These are phyloP conservation scores for roundworm (Caenorhabditis elegans) DNA, from an alignment of 1,140 invertebrate species.

Conservation along the genomic window DNA sequence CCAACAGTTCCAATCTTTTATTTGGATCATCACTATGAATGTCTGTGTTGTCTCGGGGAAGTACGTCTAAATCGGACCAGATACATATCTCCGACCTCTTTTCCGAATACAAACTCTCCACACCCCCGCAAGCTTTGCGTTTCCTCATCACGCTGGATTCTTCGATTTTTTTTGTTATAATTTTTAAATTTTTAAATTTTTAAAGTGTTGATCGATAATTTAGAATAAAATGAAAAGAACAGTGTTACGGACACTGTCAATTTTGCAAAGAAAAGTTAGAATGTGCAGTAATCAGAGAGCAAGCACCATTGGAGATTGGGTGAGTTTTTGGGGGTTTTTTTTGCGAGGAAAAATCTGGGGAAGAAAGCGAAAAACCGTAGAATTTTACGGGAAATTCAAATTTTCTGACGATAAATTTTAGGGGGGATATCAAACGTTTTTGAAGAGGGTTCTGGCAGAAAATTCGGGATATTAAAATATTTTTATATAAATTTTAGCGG, in stretches of 20 bases:
- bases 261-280: background rate
- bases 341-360: too few relatives aligned
- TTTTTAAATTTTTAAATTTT: too few relatives aligned
- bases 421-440: too few relatives aligned
- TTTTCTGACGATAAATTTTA: too few relatives aligned
- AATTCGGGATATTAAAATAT: too few relatives aligned
- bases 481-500: too few relatives aligned
- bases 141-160: background rate
- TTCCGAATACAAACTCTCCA: conserved; percentile 11
- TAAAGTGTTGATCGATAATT: background rate
- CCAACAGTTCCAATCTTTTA: background rate
- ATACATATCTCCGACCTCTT: conserved; percentile 29
- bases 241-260: conserved; percentile 20
- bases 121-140: background rate
- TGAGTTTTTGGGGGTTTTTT: background rate
- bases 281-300: conserved; percentile 18
- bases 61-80: background rate
- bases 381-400: too few relatives aligned
- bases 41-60: background rate
- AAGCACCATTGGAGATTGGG: conserved; percentile 20
- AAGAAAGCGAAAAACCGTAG: too few relatives aligned
- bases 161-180: too few relatives aligned
- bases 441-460: too few relatives aligned
- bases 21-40: background rate
- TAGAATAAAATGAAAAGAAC: background rate